Conservation (phyloP, 2,113 vertebrate species). For the Pandion haliaetus region DNA sequence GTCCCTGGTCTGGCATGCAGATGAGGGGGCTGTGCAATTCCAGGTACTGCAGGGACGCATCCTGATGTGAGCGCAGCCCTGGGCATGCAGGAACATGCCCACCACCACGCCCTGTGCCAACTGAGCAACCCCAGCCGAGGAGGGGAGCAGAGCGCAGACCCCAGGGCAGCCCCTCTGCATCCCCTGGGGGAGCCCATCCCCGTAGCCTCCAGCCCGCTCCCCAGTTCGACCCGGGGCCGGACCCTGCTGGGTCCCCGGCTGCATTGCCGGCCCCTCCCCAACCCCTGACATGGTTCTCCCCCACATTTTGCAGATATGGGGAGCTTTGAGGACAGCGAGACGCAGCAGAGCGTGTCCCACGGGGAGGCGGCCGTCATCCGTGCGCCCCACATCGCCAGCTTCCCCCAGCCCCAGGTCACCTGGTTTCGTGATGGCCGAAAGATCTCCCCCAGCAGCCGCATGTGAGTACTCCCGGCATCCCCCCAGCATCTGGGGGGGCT, state of each 20-base stretch:
- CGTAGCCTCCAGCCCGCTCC: neutral
- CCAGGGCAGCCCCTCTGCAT: neutral
- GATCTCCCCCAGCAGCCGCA: slow-evolving; percentile 94
- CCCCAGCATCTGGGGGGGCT: neutral
- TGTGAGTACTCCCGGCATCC: slow-evolving; percentile 77
- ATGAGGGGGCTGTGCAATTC: neutral
- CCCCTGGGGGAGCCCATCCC: neutral
- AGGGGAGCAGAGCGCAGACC: neutral
- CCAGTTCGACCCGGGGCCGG: accelerated
- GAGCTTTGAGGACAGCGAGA: slow-evolving; percentile 89
- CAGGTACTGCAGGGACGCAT: accelerated
- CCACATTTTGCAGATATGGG: slow-evolving; percentile 85
- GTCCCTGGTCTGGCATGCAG: accelerated
- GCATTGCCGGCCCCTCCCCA: accelerated
- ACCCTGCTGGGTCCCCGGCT: accelerated
- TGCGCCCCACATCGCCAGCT: slow-evolving; percentile 90
- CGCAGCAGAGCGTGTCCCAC: slow-evolving; percentile 85
- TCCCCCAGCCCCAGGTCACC: slow-evolving; percentile 94
- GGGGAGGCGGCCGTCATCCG: slow-evolving; percentile 89
- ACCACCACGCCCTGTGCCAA: neutral
- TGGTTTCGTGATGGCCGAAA: slow-evolving; percentile 96
- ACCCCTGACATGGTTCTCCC: neutral
- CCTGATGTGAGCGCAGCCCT: neutral
- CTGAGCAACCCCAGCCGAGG: accelerated
- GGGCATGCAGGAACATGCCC: neutral